phyloP scores from a whole-genome alignment of 2,797 vertebrate species.

The Sebastes vulpes region DNA sequence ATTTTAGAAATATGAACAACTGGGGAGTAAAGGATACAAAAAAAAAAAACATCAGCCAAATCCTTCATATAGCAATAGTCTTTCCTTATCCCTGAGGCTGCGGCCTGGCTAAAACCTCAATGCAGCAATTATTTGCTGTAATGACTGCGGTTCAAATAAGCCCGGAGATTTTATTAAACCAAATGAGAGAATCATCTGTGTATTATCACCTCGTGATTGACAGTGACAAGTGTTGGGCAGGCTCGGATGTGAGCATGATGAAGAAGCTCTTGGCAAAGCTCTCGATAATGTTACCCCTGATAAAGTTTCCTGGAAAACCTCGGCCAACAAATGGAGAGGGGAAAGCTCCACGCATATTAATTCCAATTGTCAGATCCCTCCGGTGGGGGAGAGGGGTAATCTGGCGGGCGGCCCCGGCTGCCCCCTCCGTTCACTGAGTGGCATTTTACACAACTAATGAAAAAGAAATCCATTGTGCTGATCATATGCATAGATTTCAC shows the following conservation, averaged over 20 bases:
- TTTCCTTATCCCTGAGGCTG: constrained; percentile 96
- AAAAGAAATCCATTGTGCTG: constrained; percentile 90
- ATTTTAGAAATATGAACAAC: constrained; percentile 98
- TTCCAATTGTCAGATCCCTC: constrained; percentile 88
- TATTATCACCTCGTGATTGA: constrained; percentile 99
- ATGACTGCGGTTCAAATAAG: constrained; percentile 99
- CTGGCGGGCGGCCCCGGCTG: constrained; percentile 69
- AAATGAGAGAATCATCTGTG: constrained; percentile 99
- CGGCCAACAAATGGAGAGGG: constrained; percentile 91
- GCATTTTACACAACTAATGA: constrained; percentile 96
- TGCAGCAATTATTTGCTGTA: constrained; percentile 98
- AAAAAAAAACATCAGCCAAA: constrained; percentile 86
- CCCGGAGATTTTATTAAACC: constrained; percentile 99
- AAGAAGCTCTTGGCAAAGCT: constrained; percentile 95
- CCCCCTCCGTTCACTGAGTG: constrained; percentile 86
- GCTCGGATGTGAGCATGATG: constrained; percentile 94
- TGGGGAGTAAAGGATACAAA: constrained; percentile 90
- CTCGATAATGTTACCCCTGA: constrained; percentile 98
- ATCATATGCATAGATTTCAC: constrained; percentile 92
- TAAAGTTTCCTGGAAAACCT: constrained; percentile 94
- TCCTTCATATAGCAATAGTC: constrained; percentile 94
- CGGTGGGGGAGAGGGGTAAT: constrained; percentile 72
- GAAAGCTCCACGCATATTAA: constrained; percentile 93
- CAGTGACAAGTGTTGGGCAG: constrained; percentile 98
- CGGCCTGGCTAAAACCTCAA: constrained; percentile 94